These are phyloP conservation scores for Ambastaia sidthimunki DNA, from an alignment of 2,797 vertebrate genomes.

Conservation along the genomic window DNA sequence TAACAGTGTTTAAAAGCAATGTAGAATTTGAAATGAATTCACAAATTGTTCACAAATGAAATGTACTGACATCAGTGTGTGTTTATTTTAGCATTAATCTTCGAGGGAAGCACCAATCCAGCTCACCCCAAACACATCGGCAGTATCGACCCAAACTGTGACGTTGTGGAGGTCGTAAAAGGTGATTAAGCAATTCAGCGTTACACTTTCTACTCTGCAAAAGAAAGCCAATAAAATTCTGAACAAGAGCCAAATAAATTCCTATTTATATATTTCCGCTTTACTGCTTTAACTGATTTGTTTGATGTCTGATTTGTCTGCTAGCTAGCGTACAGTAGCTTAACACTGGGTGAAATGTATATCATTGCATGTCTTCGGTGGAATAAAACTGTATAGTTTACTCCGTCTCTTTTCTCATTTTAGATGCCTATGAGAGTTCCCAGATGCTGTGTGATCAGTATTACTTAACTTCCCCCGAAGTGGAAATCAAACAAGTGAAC, in stretches of 20 bases:
- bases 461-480: slow-evolving; percentile 92
- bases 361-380: background rate
- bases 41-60: background rate
- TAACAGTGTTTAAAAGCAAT: too few species aligned
- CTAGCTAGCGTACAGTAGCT: too few species aligned
- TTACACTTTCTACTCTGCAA: background rate
- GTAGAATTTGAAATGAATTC: too few species aligned
- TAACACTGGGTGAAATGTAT: background rate
- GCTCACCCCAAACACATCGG: slow-evolving; percentile 95
- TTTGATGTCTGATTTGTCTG: background rate
- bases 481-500: slow-evolving; percentile 90
- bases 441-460: slow-evolving; percentile 98
- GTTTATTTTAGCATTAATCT: slow-evolving; percentile 86
- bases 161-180: slow-evolving; percentile 90
- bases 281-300: background rate
- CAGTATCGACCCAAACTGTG: slow-evolving; percentile 96
- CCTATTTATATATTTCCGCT: background rate
- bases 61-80: slow-evolving; percentile 16
- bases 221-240: slow-evolving; percentile 8
- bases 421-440: slow-evolving; percentile 92
- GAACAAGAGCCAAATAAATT: background rate
- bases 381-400: background rate
- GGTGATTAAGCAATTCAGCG: slow-evolving; percentile 75
- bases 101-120: slow-evolving; percentile 85
- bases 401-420: slow-evolving; percentile 44